Evolutionary conservation across 1,140 invertebrate species (phyloP).

Genomic region (Megalopta genalis): DNA sequence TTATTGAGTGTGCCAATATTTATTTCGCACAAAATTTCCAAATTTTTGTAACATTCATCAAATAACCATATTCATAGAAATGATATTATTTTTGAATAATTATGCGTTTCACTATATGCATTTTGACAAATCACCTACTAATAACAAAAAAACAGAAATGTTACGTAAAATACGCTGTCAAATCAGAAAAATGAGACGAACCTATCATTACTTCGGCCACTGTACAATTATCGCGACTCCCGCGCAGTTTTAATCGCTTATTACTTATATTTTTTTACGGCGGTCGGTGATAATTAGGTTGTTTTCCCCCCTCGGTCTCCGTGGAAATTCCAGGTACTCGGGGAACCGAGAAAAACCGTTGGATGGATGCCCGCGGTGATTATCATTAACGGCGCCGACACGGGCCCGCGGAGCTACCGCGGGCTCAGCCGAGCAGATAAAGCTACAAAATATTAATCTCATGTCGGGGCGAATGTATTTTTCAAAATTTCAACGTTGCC

Average conservation of each 20-base stretch:
- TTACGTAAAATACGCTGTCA: too few species aligned
- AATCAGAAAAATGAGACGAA: too few species aligned
- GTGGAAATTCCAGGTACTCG: constrained; percentile 12
- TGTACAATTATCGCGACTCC: constrained; percentile 5
- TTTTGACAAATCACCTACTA: too few species aligned
- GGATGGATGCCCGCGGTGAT: constrained; percentile 51
- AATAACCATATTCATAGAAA: too few species aligned
- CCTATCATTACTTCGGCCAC: too few species aligned
- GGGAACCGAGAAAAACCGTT: constrained; percentile 39
- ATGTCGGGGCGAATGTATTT: constrained; percentile 78
- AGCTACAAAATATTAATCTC: constrained; percentile 75
- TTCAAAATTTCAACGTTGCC: constrained; percentile 78
- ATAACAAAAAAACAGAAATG: too few species aligned
- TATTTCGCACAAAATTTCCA: too few species aligned
- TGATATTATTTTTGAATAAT: too few species aligned
- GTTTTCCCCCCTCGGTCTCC: constrained; percentile 11
- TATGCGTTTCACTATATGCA: too few species aligned
- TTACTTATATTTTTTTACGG: not conserved
- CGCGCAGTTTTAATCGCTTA: not conserved
- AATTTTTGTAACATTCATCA: too few species aligned
- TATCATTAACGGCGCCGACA: constrained; percentile 66
- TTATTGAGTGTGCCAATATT: too few species aligned
- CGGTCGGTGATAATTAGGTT: constrained; percentile 16
- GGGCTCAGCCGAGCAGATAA: constrained; percentile 54
- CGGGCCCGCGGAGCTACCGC: constrained; percentile 15